Conservation (phyloP, 2,797 vertebrate genomes). For the Lagodon rhomboides region DNA sequence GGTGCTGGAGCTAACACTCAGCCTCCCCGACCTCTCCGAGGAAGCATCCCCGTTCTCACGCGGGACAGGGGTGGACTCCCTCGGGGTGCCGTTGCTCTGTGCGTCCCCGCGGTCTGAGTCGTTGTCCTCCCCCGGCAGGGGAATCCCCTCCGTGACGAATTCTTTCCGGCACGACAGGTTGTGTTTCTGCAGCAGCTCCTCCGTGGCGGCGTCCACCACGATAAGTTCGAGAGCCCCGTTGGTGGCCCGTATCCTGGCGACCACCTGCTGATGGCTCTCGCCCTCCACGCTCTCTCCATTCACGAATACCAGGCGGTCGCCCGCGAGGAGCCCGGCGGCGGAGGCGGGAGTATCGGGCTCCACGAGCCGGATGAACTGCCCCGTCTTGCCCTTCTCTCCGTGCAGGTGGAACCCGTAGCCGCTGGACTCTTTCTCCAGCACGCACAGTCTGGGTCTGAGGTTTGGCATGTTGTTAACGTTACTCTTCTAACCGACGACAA, state of each 20-base stretch:
- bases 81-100: constrained; percentile 74
- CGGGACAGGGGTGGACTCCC: constrained; percentile 58
- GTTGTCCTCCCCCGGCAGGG: constrained; percentile 63
- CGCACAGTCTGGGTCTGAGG: constrained; percentile 88
- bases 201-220: constrained; percentile 88
- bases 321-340: constrained; percentile 88
- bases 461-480: constrained; percentile 68
- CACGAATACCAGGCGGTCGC: constrained; percentile 92
- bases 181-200: constrained; percentile 82
- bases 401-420: constrained; percentile 98
- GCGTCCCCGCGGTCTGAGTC: constrained; percentile 63
- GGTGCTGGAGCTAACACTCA: constrained; percentile 73
- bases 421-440: constrained; percentile 86
- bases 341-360: constrained; percentile 91
- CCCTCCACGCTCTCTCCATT: constrained; percentile 93
- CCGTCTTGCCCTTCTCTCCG: constrained; percentile 92
- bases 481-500: not conserved
- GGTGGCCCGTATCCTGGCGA: constrained; percentile 89
- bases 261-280: constrained; percentile 95
- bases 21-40: constrained; percentile 64
- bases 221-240: constrained; percentile 86
- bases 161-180: constrained; percentile 80
- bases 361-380: constrained; percentile 94
- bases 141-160: constrained; percentile 82
- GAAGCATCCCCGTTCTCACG: constrained; percentile 77